Evolutionary conservation across 2,797 vertebrate species (phyloP).

Genomic region (Halcyon badia): DNA sequence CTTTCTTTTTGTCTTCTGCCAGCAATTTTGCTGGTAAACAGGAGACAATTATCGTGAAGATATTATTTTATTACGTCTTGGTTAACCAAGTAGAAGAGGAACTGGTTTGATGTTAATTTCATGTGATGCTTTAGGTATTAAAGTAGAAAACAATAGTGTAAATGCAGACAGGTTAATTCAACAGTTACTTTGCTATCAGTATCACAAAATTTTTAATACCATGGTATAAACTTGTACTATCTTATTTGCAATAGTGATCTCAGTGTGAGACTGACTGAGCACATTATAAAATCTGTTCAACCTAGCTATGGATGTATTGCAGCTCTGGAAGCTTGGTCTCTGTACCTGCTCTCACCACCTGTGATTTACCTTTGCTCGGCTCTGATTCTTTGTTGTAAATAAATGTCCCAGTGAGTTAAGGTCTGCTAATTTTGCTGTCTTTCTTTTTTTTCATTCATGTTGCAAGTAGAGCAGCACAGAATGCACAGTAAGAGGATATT

Average conservation of each 20-base stretch:
- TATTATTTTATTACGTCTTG: not conserved
- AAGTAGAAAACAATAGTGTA: not conserved
- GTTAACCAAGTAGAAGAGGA: not conserved
- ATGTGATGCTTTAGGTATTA: not conserved
- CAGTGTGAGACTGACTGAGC: not conserved
- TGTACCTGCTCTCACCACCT: not conserved
- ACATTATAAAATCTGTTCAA: not conserved
- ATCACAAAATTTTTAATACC: not conserved
- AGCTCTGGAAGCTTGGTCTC: not conserved
- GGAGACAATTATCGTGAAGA: not conserved
- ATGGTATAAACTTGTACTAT: not conserved
- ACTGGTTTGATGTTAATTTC: not conserved
- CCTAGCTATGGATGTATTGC: not conserved
- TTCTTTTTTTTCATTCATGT: not conserved
- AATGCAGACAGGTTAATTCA: not conserved
- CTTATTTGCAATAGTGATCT: not conserved
- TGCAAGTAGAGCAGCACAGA: not conserved
- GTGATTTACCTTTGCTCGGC: not conserved
- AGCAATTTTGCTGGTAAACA: not conserved
- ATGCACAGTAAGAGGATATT: not conserved
- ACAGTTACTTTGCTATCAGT: not conserved
- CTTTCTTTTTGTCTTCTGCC: not conserved
- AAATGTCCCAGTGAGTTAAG: not conserved
- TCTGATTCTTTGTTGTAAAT: not conserved
- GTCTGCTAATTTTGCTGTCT: not conserved